Evolutionary conservation across 2,888 invertebrate species (phyloP).

Genomic region (Lobophora halterata): DNA sequence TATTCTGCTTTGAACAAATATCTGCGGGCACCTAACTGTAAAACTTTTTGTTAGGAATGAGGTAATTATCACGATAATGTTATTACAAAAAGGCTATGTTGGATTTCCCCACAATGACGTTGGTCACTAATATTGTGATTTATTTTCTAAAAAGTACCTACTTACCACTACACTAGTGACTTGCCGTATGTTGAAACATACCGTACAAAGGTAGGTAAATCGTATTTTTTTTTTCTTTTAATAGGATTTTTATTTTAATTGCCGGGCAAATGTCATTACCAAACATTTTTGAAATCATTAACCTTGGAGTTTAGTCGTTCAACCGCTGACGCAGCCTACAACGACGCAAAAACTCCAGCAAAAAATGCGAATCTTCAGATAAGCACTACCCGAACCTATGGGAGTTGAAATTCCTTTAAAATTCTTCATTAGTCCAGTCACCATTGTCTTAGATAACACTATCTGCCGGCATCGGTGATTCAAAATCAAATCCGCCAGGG

Average conservation of each 20-base stretch:
- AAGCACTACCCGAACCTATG: not conserved
- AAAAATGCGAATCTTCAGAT: conserved; percentile 13
- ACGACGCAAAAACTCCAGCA: no score
- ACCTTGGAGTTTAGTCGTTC: no score
- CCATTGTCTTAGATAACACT: conserved; percentile 15
- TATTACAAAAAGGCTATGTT: conserved; percentile 19
- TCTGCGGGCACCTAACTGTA: conserved; percentile 52
- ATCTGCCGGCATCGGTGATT: conserved; percentile 20
- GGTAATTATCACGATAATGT: conserved; percentile 34
- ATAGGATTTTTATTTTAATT: no score
- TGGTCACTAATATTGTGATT: no score
- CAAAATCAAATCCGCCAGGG: conserved; percentile 9
- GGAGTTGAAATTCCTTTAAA: conserved; percentile 8
- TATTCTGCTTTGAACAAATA: conserved; percentile 41
- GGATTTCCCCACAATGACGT: not conserved
- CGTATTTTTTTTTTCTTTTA: no score
- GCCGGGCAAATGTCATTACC: no score
- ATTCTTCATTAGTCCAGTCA: conserved; percentile 13
- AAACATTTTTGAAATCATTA: no score
- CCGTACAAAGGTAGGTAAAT: no score
- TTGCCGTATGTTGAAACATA: no score
- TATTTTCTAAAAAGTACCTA: no score
- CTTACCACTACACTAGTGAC: no score
- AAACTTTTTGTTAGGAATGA: conserved; percentile 24
- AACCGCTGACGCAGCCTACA: no score